phyloP scores from a whole-genome alignment of 1,140 invertebrate species.

The Frieseomelitta varia region DNA sequence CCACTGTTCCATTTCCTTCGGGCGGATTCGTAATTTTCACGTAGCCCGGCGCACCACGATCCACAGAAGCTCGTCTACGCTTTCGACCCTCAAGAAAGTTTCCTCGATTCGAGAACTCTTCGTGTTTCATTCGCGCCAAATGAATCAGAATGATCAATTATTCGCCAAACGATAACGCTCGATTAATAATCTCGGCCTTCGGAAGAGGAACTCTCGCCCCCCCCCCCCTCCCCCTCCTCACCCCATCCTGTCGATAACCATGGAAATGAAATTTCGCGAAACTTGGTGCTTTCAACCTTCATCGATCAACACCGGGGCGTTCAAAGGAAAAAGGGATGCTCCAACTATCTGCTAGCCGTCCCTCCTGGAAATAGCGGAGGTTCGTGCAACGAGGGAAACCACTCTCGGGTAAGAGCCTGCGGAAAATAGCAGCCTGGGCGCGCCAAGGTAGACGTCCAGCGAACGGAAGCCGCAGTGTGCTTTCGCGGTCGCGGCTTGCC shows the following conservation, averaged over 20 bases:
- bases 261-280: neutral
- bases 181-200: neutral
- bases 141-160: too few species aligned
- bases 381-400: conserved; percentile 47
- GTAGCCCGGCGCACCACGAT: too few species aligned
- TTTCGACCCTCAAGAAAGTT: too few species aligned
- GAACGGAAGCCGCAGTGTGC: conserved; percentile 55
- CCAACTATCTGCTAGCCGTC: neutral
- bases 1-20: too few species aligned
- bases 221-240: too few species aligned
- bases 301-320: neutral
- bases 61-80: too few species aligned
- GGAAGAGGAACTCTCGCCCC: too few species aligned
- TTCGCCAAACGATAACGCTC: neutral
- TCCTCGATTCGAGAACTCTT: too few species aligned
- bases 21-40: too few species aligned
- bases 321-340: neutral
- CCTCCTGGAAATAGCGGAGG: conserved; percentile 29
- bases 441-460: conserved; percentile 48
- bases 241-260: neutral
- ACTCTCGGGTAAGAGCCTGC: conserved; percentile 44
- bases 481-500: conserved; percentile 41
- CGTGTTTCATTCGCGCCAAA: too few species aligned
- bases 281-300: neutral
- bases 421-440: conserved; percentile 36